phyloP scores from a whole-genome alignment of 1,140 invertebrate species.

The Zaprionus nigranus region DNA sequence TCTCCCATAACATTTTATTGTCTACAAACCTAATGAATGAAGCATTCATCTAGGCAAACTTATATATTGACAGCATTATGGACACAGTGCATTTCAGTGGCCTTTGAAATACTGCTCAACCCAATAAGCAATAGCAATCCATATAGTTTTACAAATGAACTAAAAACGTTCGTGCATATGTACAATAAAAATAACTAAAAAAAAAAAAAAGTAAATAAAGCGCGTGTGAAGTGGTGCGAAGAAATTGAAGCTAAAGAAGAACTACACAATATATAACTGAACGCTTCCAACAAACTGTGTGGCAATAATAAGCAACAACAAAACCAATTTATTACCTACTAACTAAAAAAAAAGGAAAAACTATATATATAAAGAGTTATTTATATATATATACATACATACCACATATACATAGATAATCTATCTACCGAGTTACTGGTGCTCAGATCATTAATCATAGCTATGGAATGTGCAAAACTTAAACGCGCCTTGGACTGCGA shows the following conservation, averaged over 20 bases:
- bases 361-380: slow-evolving; percentile 6
- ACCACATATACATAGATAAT: slow-evolving; percentile 6
- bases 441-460: slow-evolving; percentile 49
- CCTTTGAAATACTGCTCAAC: slow-evolving; percentile 79
- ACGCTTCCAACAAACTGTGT: slow-evolving; percentile 51
- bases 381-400: slow-evolving; percentile 19
- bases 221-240: slow-evolving; percentile 75
- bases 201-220: slow-evolving; percentile 81
- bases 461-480: slow-evolving; percentile 97
- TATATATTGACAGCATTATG: background rate
- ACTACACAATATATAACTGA: slow-evolving; percentile 32
- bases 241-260: slow-evolving; percentile 54
- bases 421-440: slow-evolving; percentile 11
- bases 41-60: background rate
- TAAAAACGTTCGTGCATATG: slow-evolving; percentile 58
- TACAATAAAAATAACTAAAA: slow-evolving; percentile 62
- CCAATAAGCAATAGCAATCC: slow-evolving; percentile 61
- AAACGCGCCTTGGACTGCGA: slow-evolving; percentile 97
- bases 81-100: slow-evolving; percentile 78
- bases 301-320: slow-evolving; percentile 50
- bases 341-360: slow-evolving; percentile 11
- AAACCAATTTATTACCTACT: slow-evolving; percentile 24
- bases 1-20: background rate
- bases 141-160: slow-evolving; percentile 52
- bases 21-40: background rate